Percentiles rank a stretch among this genome's conserved stretches.
phyloP scores from a whole-genome alignment of 2,113 vertebrate genomes.

The Embiotoca jacksoni region DNA sequence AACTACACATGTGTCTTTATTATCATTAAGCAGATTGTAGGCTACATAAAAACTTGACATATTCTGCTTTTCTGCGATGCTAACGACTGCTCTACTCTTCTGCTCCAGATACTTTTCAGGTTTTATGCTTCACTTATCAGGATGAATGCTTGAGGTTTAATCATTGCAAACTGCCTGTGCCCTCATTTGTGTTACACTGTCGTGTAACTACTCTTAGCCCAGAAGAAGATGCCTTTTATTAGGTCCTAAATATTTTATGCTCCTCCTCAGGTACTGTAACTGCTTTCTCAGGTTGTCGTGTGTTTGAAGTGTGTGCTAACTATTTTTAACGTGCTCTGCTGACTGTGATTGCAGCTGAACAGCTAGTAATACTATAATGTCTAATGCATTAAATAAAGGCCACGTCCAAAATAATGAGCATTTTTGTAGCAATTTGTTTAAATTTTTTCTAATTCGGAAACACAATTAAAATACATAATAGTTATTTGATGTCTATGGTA shows the following conservation, averaged over 20 bases:
- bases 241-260: conserved; percentile 52
- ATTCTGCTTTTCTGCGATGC: conserved; percentile 22
- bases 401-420: conserved; percentile 3
- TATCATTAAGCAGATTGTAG: conserved; percentile 1
- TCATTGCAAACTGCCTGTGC: conserved; percentile 47
- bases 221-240: conserved; percentile 38
- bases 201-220: conserved; percentile 42
- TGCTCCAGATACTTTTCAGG: conserved; percentile 27
- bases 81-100: conserved; percentile 15
- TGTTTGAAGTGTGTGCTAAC: conserved; percentile 32
- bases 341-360: conserved; percentile 23
- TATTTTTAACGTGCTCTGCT: conserved; percentile 27
- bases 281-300: conserved; percentile 46
- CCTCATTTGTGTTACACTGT: conserved; percentile 44
- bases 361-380: conserved; percentile 1
- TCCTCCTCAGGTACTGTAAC: conserved; percentile 64
- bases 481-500: not conserved
- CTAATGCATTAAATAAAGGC: not conserved
- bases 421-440: not conserved
- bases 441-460: not conserved
- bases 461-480: not conserved
- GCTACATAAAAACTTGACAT: conserved; percentile 5
- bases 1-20: conserved; percentile 9
- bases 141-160: conserved; percentile 49
- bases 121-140: conserved; percentile 50